A percentile compares a stretch with the other conserved stretches of the same genome.
Conservation (phyloP, 2,113 vertebrate species). For the Chascanopsetta lugubris region DNA sequence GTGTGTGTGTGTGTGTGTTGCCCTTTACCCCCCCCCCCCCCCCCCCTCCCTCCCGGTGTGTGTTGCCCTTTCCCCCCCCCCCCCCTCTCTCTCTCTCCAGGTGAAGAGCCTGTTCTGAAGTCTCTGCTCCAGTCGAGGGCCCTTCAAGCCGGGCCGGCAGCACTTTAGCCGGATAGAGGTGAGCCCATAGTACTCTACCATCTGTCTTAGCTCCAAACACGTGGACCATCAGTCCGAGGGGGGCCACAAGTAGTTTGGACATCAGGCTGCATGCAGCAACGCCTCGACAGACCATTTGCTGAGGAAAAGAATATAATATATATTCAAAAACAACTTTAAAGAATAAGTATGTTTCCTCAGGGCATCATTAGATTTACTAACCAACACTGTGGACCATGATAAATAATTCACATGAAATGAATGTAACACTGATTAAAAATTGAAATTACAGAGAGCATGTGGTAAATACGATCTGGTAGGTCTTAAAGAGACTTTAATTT, state of each 20-base stretch:
- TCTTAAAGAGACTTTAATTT: too few species aligned
- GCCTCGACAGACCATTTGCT: neutral
- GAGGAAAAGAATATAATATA: neutral
- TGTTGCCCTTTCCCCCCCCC: slow-evolving; percentile 48
- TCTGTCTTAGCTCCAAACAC: slow-evolving; percentile 57
- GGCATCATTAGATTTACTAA: neutral
- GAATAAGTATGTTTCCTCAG: neutral
- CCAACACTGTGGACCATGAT: too few species aligned
- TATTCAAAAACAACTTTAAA: neutral
- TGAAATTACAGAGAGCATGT: too few species aligned
- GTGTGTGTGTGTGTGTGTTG: slow-evolving; percentile 35
- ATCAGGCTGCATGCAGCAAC: slow-evolving; percentile 9
- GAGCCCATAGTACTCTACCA: slow-evolving; percentile 43
- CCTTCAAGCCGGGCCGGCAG: slow-evolving; percentile 58
- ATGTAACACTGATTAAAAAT: too few species aligned
- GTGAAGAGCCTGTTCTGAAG: slow-evolving; percentile 71
- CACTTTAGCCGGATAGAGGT: slow-evolving; percentile 61
- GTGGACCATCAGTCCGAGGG: slow-evolving; percentile 43
- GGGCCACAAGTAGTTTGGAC: slow-evolving; percentile 46
- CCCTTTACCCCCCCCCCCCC: slow-evolving; percentile 47
- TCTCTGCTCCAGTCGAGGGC: slow-evolving; percentile 69
- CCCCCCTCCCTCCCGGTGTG: slow-evolving; percentile 64
- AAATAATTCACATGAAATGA: too few species aligned
- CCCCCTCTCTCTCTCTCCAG: slow-evolving; percentile 63
- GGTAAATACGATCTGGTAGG: too few species aligned